A percentile compares a stretch with the other conserved stretches of the same genome.
Conservation (phyloP, 2,113 vertebrate genomes). For the Tupaia chinensis region DNA sequence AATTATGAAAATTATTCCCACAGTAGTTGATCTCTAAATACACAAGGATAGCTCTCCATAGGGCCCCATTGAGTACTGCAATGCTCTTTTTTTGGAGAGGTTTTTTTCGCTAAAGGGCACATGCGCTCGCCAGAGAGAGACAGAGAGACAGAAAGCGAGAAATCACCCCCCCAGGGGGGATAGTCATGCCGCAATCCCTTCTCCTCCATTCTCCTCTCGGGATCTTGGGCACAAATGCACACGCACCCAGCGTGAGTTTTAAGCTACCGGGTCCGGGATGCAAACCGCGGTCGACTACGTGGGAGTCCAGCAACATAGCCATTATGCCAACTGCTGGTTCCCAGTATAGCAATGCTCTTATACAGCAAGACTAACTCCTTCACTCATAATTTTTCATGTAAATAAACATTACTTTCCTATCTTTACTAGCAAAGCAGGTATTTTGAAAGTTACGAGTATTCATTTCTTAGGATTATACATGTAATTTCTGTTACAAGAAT, state of each 20-base stretch:
- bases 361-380: not conserved
- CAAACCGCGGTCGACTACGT: too few relatives aligned
- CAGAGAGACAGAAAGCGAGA: too few relatives aligned
- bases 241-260: too few relatives aligned
- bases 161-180: too few relatives aligned
- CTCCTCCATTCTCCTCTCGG: too few relatives aligned
- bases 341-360: not conserved
- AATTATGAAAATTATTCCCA: not conserved
- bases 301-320: too few relatives aligned
- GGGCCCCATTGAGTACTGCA: not conserved
- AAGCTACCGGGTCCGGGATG: too few relatives aligned
- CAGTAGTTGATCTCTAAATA: not conserved
- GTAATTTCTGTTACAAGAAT: not conserved
- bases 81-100: not conserved
- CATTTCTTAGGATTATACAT: not conserved
- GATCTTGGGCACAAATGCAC: too few relatives aligned
- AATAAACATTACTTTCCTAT: not conserved
- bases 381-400: not conserved
- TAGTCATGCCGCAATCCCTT: too few relatives aligned
- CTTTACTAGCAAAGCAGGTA: not conserved
- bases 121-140: too few relatives aligned
- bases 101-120: too few relatives aligned
- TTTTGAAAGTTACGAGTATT: not conserved
- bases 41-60: not conserved
- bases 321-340: too few relatives aligned